Conservation (phyloP, 2,888 invertebrate species). For the Orthonychiurus folsomi region DNA sequence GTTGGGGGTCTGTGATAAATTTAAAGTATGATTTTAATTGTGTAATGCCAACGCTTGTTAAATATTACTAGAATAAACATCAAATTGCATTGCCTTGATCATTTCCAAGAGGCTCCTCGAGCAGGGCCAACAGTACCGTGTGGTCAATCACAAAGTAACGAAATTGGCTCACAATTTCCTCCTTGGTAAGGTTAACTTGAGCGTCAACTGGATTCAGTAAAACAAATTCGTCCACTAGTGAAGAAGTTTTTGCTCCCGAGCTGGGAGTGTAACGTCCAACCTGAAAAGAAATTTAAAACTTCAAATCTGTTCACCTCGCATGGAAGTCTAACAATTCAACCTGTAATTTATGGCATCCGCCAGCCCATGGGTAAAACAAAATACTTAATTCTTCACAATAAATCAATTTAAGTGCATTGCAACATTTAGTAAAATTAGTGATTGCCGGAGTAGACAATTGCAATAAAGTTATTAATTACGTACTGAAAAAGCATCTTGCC, state of each 20-base stretch:
- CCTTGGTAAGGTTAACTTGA: conserved; percentile 48
- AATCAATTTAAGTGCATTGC: too few species aligned
- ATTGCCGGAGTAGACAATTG: too few species aligned
- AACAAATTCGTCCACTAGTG: conserved; percentile 32
- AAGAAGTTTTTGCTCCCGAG: conserved; percentile 27
- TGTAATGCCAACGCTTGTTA: too few species aligned
- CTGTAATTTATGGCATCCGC: too few species aligned
- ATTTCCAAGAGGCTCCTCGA: conserved; percentile 89
- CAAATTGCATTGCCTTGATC: conserved; percentile 49
- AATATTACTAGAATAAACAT: background rate
- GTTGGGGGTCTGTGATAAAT: conserved; percentile 66
- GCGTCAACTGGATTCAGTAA: conserved; percentile 25
- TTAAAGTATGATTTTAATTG: conserved; percentile 3
- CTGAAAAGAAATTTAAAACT: conserved; percentile 19
- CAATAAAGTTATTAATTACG: too few species aligned
- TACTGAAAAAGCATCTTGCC: too few species aligned
- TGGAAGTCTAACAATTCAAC: too few species aligned
- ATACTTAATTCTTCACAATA: too few species aligned
- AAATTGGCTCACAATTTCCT: conserved; percentile 60
- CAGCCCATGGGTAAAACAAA: too few species aligned
- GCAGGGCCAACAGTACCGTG: conserved; percentile 72
- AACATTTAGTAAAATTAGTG: too few species aligned
- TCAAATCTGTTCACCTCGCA: background rate
- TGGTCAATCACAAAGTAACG: conserved; percentile 88
- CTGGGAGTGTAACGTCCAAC: conserved; percentile 32